These are phyloP conservation scores for Toxotes jaculatrix DNA, from an alignment of 2,113 vertebrate genomes.

Conservation along the genomic window DNA sequence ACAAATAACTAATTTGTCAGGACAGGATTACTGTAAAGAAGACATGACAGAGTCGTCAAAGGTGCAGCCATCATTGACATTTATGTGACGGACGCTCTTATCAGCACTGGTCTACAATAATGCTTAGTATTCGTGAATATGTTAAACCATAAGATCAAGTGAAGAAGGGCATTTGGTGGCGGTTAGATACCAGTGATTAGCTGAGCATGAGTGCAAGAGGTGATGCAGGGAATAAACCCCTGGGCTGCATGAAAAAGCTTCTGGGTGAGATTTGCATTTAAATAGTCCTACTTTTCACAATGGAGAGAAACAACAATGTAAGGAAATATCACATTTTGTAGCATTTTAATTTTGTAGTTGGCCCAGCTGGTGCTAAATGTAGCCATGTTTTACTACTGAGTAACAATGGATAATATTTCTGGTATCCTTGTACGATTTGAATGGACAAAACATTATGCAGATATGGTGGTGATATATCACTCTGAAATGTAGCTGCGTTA, in stretches of 20 bases:
- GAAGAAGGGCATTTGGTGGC: not conserved
- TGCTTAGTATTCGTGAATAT: not conserved
- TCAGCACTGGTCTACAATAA: not conserved
- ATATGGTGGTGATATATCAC: not conserved
- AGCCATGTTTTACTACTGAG: too few species aligned
- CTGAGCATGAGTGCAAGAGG: conserved; percentile 4
- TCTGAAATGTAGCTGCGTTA: not conserved
- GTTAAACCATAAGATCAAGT: not conserved
- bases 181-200: conserved; percentile 11
- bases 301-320: not conserved
- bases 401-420: not conserved
- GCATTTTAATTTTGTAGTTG: not conserved
- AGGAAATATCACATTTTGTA: not conserved
- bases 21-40: conserved; percentile 10
- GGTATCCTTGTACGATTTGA: not conserved
- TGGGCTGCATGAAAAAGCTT: not conserved
- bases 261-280: not conserved
- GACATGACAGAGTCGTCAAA: not conserved
- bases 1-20: conserved; percentile 26
- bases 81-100: conserved; percentile 17
- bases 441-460: not conserved
- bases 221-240: conserved; percentile 2
- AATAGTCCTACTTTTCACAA: not conserved
- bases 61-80: conserved; percentile 13
- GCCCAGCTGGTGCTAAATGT: too few species aligned